phyloP scores from a whole-genome alignment of 2,113 vertebrate genomes.

The Nyctibius bracteatus region DNA sequence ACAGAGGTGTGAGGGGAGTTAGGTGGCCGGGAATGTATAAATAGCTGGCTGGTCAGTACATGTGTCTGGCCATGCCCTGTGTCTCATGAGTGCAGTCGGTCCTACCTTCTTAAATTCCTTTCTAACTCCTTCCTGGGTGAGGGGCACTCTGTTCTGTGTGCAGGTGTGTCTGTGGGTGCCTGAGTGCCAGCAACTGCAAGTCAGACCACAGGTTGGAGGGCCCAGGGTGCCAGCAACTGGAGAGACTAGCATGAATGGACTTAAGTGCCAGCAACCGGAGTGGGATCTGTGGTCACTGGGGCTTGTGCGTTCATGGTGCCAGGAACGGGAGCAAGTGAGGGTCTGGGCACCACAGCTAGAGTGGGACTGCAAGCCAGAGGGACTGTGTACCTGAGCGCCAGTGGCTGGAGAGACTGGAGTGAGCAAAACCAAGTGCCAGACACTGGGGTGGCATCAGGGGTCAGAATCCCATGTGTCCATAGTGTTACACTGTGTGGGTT shows the following conservation, averaged over 20 bases:
- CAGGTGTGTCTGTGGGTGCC: not conserved
- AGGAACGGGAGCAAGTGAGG: not conserved
- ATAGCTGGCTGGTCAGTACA: not conserved
- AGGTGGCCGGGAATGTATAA: not conserved
- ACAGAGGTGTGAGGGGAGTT: not conserved
- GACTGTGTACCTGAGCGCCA: not conserved
- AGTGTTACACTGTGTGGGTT: no score
- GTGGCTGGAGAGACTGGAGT: not conserved
- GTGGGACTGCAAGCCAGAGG: not conserved
- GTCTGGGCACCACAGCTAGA: not conserved
- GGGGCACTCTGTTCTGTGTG: not conserved
- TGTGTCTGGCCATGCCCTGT: not conserved
- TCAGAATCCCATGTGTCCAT: not conserved
- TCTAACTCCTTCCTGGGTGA: not conserved
- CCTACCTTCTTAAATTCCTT: not conserved
- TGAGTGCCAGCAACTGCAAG: no score
- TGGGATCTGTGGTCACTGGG: no score
- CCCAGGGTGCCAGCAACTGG: not conserved
- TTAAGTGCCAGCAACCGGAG: not conserved
- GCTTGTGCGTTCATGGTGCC: accelerated
- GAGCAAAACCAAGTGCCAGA: not conserved
- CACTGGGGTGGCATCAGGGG: not conserved
- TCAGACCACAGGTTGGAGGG: accelerated
- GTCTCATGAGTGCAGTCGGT: not conserved
- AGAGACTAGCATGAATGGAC: no score